Evolutionary conservation across 2,888 invertebrate genomes (phyloP).

Genomic region (Leptura quadrifasciata): DNA sequence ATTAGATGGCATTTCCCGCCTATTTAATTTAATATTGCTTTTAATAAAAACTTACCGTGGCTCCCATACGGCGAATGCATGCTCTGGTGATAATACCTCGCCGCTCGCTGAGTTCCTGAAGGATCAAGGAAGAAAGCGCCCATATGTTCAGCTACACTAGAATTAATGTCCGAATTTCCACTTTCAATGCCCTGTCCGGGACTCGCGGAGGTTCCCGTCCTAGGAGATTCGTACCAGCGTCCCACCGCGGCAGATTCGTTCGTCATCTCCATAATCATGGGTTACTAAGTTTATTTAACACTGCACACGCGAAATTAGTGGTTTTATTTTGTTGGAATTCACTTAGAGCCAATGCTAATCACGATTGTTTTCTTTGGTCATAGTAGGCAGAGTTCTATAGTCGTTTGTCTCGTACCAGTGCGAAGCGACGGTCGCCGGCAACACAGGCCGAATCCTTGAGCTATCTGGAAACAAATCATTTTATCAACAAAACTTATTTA

Average conservation of each 20-base stretch:
- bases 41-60: constrained; percentile 70
- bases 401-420: constrained; percentile 49
- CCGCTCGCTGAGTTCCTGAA: constrained; percentile 72
- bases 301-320: constrained; percentile 65
- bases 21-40: background rate
- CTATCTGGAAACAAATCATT: constrained; percentile 41
- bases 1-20: no score
- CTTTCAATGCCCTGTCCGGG: constrained; percentile 70
- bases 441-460: constrained; percentile 40
- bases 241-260: constrained; percentile 72
- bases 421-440: constrained; percentile 57
- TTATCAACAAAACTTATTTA: constrained; percentile 48
- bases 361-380: constrained; percentile 52
- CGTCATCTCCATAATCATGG: constrained; percentile 75
- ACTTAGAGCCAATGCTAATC: constrained; percentile 45
- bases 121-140: constrained; percentile 74
- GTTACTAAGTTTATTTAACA: constrained; percentile 62
- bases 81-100: constrained; percentile 74
- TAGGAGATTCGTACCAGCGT: constrained; percentile 74
- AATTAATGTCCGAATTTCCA: constrained; percentile 70
- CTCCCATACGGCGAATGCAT: constrained; percentile 74
- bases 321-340: constrained; percentile 37
- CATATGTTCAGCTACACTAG: constrained; percentile 74
- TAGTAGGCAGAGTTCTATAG: constrained; percentile 49
- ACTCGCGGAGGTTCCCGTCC: constrained; percentile 71